Evolutionary conservation across 2,113 vertebrate genomes (phyloP).

Genomic region (Leiothrix lutea): DNA sequence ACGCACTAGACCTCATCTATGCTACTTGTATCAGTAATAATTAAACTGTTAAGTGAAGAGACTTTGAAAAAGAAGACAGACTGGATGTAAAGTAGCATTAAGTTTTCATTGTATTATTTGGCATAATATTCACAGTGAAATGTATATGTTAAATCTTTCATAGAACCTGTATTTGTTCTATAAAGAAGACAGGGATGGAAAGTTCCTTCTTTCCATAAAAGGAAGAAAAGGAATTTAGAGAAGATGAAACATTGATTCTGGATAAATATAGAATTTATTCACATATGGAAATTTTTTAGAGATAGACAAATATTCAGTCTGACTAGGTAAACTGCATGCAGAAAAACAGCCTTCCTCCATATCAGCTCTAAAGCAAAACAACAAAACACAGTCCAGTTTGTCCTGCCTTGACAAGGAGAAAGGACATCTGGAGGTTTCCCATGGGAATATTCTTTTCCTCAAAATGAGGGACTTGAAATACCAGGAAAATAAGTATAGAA

Average conservation of each 20-base stretch:
- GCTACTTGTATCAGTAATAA: constrained; percentile 10
- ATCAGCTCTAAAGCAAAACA: background rate
- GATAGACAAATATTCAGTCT: constrained; percentile 1
- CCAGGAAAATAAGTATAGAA: background rate
- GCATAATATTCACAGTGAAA: background rate
- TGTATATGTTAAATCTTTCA: background rate
- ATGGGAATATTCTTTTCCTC: background rate
- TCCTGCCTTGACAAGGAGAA: background rate
- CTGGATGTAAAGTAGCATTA: background rate
- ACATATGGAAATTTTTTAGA: constrained; percentile 5
- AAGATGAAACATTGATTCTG: constrained; percentile 7
- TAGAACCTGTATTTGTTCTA: background rate
- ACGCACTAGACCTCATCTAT: background rate
- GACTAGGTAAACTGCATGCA: background rate
- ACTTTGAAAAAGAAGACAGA: constrained; percentile 1
- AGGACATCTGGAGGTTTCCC: background rate
- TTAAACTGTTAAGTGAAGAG: background rate
- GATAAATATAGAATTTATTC: background rate
- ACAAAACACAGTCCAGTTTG: background rate
- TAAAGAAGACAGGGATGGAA: background rate
- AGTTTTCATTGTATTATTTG: constrained; percentile 17
- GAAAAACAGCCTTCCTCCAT: background rate
- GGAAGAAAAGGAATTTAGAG: constrained; percentile 10
- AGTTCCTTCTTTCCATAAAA: constrained; percentile 9
- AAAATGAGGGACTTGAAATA: background rate